Conservation (phyloP, 2,113 vertebrate species). For the Eubucco bourcierii region DNA sequence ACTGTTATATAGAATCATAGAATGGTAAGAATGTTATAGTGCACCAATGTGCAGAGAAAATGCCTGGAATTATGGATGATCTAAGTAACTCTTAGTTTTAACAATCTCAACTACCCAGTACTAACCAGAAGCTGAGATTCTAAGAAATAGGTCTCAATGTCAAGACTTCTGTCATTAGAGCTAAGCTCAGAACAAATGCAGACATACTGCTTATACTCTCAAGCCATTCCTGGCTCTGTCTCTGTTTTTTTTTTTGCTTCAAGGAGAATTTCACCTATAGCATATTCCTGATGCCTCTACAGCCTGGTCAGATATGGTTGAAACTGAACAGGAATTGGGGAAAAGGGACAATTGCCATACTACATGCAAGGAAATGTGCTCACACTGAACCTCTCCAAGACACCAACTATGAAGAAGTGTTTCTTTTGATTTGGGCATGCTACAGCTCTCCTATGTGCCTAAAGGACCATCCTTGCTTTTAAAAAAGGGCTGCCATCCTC, state of each 20-base stretch:
- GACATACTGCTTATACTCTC: not conserved
- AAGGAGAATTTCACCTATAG: not conserved
- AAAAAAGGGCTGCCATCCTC: not conserved
- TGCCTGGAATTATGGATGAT: not conserved
- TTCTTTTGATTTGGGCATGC: not conserved
- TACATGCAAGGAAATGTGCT: fast-evolving
- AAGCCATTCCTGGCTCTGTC: not conserved
- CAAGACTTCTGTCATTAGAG: not conserved
- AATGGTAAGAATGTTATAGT: too few species aligned
- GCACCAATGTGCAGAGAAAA: too few species aligned
- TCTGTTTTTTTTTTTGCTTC: too few species aligned
- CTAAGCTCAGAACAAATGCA: not conserved
- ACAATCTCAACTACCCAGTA: not conserved
- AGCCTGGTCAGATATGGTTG: not conserved
- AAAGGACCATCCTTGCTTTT: not conserved
- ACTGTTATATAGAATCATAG: not conserved
- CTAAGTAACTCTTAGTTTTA: not conserved
- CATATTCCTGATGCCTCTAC: not conserved
- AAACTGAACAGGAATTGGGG: not conserved
- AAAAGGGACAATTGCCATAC: not conserved
- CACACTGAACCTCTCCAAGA: not conserved
- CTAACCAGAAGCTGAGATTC: not conserved
- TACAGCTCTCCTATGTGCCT: not conserved
- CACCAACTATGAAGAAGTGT: not conserved
- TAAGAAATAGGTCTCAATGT: not conserved